These are phyloP conservation scores for Rhincodon typus DNA, from an alignment of 2,797 vertebrate genomes.

Conservation along the genomic window DNA sequence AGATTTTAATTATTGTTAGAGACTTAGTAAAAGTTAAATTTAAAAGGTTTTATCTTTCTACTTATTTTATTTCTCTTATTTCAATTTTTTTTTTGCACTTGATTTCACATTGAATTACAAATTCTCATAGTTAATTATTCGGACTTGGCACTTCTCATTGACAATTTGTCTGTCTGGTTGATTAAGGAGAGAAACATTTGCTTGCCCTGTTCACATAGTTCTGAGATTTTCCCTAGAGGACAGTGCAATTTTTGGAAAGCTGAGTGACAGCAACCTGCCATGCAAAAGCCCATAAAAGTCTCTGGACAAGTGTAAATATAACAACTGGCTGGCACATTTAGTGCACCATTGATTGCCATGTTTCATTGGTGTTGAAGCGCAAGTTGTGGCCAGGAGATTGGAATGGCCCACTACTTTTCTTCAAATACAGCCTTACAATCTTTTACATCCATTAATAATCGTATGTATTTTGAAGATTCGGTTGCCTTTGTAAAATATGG, in stretches of 20 bases:
- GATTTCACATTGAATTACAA: neutral
- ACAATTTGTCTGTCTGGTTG: neutral
- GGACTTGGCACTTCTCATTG: neutral
- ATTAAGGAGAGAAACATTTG: neutral
- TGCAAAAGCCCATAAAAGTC: neutral
- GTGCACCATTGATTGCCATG: neutral
- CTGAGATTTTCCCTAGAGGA: neutral
- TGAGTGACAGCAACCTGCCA: neutral
- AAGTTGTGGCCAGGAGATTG: neutral
- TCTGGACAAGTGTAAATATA: neutral
- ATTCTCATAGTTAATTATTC: neutral
- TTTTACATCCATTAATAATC: neutral
- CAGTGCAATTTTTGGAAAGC: neutral
- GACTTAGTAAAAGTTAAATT: neutral
- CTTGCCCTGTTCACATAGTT: neutral
- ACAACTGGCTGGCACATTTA: neutral
- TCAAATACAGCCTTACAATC: neutral
- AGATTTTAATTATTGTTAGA: neutral
- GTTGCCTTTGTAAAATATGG: neutral
- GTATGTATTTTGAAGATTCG: neutral
- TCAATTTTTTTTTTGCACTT: neutral
- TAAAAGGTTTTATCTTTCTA: neutral
- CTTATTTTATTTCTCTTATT: neutral
- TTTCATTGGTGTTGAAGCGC: neutral
- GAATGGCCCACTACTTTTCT: neutral